phyloP scores from a whole-genome alignment of 1,140 invertebrate genomes.

The Zaprionus inermis region DNA sequence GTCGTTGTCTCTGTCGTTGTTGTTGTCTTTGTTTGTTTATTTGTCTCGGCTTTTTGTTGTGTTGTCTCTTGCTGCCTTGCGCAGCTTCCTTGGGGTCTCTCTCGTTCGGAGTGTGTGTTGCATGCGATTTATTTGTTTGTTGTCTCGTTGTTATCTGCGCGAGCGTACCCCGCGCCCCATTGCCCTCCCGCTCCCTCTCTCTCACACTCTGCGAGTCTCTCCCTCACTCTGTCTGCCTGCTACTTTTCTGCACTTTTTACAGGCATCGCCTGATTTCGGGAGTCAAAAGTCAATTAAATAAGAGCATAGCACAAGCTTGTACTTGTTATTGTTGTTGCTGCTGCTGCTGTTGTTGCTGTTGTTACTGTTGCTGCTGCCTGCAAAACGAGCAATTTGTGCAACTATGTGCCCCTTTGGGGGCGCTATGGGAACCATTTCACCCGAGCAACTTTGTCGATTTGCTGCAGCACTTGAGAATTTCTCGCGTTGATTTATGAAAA shows the following conservation, averaged over 20 bases:
- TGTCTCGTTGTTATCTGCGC: conserved; percentile 78
- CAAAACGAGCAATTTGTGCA: conserved; percentile 78
- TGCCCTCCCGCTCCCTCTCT: neutral
- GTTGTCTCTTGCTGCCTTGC: conserved; percentile 29
- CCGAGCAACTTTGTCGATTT: conserved; percentile 41
- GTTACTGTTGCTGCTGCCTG: conserved; percentile 34
- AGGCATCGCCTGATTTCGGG: conserved; percentile 59
- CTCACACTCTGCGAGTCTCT: conserved; percentile 1
- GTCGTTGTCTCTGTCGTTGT: conserved; percentile 43
- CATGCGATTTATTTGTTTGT: conserved; percentile 81
- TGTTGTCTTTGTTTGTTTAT: conserved; percentile 60
- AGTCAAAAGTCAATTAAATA: conserved; percentile 84
- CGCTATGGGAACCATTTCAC: conserved; percentile 80
- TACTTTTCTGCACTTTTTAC: conserved; percentile 40
- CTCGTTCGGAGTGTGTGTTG: conserved; percentile 54
- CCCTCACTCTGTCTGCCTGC: conserved; percentile 16
- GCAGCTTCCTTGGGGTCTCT: conserved; percentile 54
- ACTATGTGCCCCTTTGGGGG: conserved; percentile 59
- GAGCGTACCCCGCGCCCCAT: conserved; percentile 49
- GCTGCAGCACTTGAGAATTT: conserved; percentile 35
- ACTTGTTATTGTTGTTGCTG: conserved; percentile 56
- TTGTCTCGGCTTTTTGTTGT: conserved; percentile 49
- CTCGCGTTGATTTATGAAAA: conserved; percentile 73
- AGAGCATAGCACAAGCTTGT: conserved; percentile 81
- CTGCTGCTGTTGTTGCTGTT: conserved; percentile 25